Base-by-base conservation (phyloP, 2,888 invertebrate genomes). In the Chrysolina americana region DNA sequence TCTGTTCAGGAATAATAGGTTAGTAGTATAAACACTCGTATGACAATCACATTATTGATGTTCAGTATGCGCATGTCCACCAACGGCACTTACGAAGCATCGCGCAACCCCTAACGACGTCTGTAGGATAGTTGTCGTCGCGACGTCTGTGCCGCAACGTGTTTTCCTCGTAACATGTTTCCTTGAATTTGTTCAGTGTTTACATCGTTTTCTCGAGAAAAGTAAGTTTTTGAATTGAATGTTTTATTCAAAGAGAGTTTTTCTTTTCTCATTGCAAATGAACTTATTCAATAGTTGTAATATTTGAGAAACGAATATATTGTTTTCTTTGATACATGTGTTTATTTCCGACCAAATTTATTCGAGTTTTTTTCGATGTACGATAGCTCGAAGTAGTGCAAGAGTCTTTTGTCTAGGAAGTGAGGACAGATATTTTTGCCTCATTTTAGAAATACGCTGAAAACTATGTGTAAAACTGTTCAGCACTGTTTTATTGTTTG, bases 21-120 rank as follows among this genome's bases (percentile, higher is more conserved):
- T 78, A 79, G 76, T 79, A 79, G 76, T 79, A 75, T 76, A 76
- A 78, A 76, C 77, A 80, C 70, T 75, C 70, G 78, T 76, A 75
- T 78, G 79, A 79, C 80, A 81, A 80, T 81, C 79, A 78, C 76
- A 41, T 53, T 68, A 68, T 68, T 41, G 68, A 68, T 21, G 68
- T 68, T 53, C 41, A 17, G 19, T 11, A 21, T 56, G 68, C 68
- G 68, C 68, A 68, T 53, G 68, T 41, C 68, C 53, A 19, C 36
- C 19, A n/a, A 53, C 68, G 41, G 53, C 17, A 68, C 19, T 19
- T 41, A 41, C 17, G 41, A 36, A 53, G 68, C 68, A 41, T 41
- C 68, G 68, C 53, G 56, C 50, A 59, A 59, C 36, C 59, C 36
- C 28, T n/a, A 59, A 59, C 59, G 59, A 59, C 59, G 59, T 59